phyloP scores from a whole-genome alignment of 2,888 invertebrate genomes.

The Alcis repandata region DNA sequence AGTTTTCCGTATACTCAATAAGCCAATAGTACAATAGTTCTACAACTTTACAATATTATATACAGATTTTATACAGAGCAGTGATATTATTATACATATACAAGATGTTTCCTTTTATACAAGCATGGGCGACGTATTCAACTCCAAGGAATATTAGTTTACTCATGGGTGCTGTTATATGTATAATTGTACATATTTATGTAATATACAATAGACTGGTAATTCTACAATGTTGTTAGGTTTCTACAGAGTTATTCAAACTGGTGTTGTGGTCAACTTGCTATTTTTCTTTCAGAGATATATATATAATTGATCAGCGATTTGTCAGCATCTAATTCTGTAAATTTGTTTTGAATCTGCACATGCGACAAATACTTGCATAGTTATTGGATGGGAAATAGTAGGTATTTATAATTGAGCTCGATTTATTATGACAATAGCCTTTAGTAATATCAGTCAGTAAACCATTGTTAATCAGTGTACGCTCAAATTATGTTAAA shows the following conservation, averaged over 20 bases:
- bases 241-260: conserved; percentile 81
- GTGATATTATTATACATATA: conserved; percentile 76
- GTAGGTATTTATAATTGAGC: too few relatives aligned
- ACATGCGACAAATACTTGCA: too few relatives aligned
- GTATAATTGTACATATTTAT: conserved; percentile 84
- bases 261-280: conserved; percentile 63
- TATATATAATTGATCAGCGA: too few relatives aligned
- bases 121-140: conserved; percentile 70
- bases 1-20: conserved; percentile 58
- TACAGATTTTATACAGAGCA: conserved; percentile 69
- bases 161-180: conserved; percentile 81
- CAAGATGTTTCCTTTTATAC: conserved; percentile 55
- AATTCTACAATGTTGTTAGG: conserved; percentile 84
- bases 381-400: too few relatives aligned
- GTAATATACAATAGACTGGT: conserved; percentile 86
- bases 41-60: conserved; percentile 72
- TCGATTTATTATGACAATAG: too few relatives aligned
- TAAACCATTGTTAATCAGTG: too few relatives aligned
- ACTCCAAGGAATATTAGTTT: conserved; percentile 66
- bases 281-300: conserved; percentile 25
- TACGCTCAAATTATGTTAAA: too few relatives aligned
- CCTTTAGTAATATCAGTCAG: too few relatives aligned
- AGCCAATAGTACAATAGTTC: conserved; percentile 68
- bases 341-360: too few relatives aligned
- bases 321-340: too few relatives aligned